Conservation (phyloP, 2,797 vertebrate species). For the Tangara arthus region DNA sequence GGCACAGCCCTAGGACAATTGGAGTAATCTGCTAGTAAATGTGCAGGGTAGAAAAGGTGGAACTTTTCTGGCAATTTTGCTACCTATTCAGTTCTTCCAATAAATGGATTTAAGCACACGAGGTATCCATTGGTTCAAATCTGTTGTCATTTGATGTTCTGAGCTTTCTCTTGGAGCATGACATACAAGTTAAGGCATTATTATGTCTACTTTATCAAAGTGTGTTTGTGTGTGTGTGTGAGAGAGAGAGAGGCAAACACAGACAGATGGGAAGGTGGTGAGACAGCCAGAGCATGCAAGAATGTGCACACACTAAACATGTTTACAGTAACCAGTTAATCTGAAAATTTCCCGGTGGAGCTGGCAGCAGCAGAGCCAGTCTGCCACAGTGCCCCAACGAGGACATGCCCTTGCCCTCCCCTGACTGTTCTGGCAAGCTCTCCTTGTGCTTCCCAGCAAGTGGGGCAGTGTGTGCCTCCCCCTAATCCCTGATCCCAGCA, state of each 20-base stretch:
- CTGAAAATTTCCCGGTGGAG: neutral
- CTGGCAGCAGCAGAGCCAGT: neutral
- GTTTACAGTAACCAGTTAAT: neutral
- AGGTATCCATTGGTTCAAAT: accelerated
- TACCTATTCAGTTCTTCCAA: neutral
- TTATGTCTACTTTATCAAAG: neutral
- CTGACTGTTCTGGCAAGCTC: neutral
- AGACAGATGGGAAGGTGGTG: neutral
- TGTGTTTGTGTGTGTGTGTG: accelerated
- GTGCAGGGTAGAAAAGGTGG: neutral
- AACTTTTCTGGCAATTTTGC: neutral
- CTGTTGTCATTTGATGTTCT: neutral
- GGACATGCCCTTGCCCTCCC: neutral
- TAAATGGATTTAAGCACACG: neutral
- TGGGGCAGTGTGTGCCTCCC: neutral
- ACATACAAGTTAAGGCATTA: too few species aligned
- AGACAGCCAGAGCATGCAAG: neutral
- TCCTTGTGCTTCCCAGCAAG: neutral
- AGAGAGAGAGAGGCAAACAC: neutral
- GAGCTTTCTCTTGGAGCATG: neutral
- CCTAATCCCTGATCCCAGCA: neutral
- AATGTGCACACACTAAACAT: neutral
- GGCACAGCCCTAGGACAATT: neutral
- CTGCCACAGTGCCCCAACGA: accelerated
- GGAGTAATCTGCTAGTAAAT: neutral